Conservation (phyloP, 2,888 invertebrate species). For the Heliconius sara region DNA sequence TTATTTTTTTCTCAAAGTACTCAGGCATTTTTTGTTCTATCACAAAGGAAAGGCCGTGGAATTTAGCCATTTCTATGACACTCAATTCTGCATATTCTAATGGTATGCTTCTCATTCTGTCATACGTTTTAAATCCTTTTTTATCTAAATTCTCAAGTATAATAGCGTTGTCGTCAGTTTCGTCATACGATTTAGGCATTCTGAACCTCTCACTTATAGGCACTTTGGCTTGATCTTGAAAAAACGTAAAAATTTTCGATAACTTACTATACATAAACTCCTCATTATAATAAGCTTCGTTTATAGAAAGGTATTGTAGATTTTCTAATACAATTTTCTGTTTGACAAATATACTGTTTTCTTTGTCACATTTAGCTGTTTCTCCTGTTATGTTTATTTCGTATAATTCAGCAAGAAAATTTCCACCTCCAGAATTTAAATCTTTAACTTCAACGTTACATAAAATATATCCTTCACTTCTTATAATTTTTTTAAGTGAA, state of each 20-base stretch:
- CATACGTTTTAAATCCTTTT: slow-evolving; percentile 53
- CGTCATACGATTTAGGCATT: slow-evolving; percentile 41
- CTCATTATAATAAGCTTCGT: slow-evolving; percentile 55
- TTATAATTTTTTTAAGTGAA: slow-evolving; percentile 48
- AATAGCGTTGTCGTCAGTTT: slow-evolving; percentile 35
- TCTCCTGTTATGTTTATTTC: slow-evolving; percentile 60
- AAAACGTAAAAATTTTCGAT: slow-evolving; percentile 46
- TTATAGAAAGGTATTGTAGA: slow-evolving; percentile 49
- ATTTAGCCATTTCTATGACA: slow-evolving; percentile 53
- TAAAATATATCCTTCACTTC: slow-evolving; percentile 51
- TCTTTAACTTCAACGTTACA: slow-evolving; percentile 49
- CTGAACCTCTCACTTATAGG: slow-evolving; percentile 41
- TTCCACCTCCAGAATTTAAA: slow-evolving; percentile 58
- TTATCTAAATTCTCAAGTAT: slow-evolving; percentile 50
- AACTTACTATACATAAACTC: slow-evolving; percentile 57
- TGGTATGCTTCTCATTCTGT: slow-evolving; percentile 50
- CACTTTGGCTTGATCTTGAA: slow-evolving; percentile 50
- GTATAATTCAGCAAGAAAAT: slow-evolving; percentile 57
- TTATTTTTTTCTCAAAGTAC: slow-evolving; percentile 54
- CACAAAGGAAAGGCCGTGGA: slow-evolving; percentile 56
- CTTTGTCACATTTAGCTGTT: slow-evolving; percentile 55
- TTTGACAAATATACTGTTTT: slow-evolving; percentile 62
- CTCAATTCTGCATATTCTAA: slow-evolving; percentile 54
- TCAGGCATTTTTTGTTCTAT: slow-evolving; percentile 51
- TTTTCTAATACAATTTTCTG: slow-evolving; percentile 49